These are phyloP conservation scores for Tamandua tetradactyla DNA, from an alignment of 2,797 vertebrate genomes.

Conservation along the genomic window DNA sequence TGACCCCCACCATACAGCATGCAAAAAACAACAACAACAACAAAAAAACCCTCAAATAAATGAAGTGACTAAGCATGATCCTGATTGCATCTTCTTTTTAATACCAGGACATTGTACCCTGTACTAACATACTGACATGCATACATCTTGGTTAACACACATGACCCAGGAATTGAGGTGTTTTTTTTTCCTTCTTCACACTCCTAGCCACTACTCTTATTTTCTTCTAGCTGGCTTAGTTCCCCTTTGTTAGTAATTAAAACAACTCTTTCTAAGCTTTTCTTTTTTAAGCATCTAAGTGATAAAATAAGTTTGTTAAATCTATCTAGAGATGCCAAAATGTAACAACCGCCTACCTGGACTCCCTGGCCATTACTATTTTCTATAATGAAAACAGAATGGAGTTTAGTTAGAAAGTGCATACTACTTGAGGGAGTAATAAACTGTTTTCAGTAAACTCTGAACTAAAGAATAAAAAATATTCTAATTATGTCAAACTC, in stretches of 20 bases:
- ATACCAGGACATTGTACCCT: neutral
- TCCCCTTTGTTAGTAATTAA: neutral
- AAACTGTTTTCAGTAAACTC: slow-evolving; percentile 16
- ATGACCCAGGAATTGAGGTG: neutral
- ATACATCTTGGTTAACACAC: neutral
- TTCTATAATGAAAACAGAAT: neutral
- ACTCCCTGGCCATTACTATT: neutral
- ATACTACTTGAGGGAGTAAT: neutral
- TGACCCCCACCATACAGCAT: too few species aligned
- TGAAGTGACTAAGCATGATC: neutral
- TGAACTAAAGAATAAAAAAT: slow-evolving; percentile 1
- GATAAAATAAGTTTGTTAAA: neutral
- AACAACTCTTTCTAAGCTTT: neutral
- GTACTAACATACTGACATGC: neutral
- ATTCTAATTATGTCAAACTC: neutral
- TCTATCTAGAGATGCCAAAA: neutral
- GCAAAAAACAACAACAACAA: too few species aligned
- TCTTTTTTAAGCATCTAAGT: neutral
- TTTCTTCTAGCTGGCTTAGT: slow-evolving; percentile 23
- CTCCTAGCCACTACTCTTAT: neutral
- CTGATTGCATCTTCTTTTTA: neutral
- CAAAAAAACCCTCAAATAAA: neutral
- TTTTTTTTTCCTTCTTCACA: neutral
- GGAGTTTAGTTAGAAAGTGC: neutral
- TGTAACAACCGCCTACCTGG: neutral